Evolutionary conservation across 2,113 vertebrate genomes (phyloP).

Genomic region (Ursus arctos): DNA sequence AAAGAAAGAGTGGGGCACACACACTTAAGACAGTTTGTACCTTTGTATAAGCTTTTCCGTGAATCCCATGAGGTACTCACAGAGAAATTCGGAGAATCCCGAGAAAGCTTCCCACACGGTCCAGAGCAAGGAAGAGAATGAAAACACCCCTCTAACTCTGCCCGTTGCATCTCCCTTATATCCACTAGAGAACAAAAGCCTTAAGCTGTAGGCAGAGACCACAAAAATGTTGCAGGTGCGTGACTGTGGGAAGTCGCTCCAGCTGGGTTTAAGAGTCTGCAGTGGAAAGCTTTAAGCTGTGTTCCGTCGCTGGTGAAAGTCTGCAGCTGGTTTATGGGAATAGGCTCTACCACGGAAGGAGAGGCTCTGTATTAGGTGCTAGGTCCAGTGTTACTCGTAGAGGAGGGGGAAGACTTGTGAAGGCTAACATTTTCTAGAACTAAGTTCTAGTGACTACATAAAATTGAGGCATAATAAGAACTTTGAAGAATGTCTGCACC

Average conservation of each 20-base stretch:
- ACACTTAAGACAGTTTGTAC: neutral
- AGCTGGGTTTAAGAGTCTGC: neutral
- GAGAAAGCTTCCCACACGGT: neutral
- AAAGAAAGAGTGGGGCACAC: no score
- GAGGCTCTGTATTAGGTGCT: neutral
- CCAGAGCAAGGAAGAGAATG: neutral
- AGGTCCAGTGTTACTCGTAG: no score
- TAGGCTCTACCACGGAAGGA: fast-evolving
- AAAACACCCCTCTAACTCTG: neutral
- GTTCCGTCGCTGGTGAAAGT: neutral
- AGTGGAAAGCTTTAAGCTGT: neutral
- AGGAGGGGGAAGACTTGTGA: neutral
- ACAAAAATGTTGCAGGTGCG: neutral
- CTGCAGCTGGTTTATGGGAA: no score
- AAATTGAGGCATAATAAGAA: neutral
- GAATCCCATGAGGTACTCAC: neutral
- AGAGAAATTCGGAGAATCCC: neutral
- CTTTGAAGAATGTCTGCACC: fast-evolving
- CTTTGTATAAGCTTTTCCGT: no score
- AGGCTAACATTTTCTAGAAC: neutral
- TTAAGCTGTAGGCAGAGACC: neutral
- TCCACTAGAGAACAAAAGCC: neutral
- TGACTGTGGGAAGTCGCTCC: neutral
- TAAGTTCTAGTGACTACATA: neutral
- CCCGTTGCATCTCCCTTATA: no score